Evolutionary conservation across 1,140 invertebrate genomes (phyloP), one percentile per base, ranked within the genome.

Genomic region (Trachymyrmex septentrionalis): DNA sequence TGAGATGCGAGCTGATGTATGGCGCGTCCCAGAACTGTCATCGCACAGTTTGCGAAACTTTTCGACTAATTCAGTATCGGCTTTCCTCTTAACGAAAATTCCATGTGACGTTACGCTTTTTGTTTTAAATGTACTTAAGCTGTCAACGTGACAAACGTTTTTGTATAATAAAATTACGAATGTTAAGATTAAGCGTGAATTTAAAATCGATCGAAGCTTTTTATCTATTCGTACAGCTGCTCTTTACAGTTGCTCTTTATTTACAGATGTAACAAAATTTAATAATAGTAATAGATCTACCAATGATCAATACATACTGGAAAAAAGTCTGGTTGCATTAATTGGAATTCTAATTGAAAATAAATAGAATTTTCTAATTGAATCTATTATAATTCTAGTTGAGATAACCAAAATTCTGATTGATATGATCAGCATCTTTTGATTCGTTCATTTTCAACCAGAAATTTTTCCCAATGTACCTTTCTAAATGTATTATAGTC

Each of bases 1-100:
- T 50, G 21, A 72, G 16, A 69, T 10, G 63, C 2, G 48, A 57
- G 30, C 7, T 55, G 64, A 81, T 71, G 44, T 38, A 34, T 24
- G 48, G 24, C 10, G 24, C 63, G 76, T 71, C n/a, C 63, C n/a
- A 21, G 21, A 57, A 80, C n/a, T 81, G 48, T 81, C 66, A 69
- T 16, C 30, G 30, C 48, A 19, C 10, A n/a, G n/a, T 27, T 80
- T 12, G n/a, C 30, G 10, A 27, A 71, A 21, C 48, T 57, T 57
- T 71, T 71, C 50, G 21, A 38, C 24, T 57, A 71, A 81, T 81
- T 71, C 34, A 30, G 34, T 76, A 44, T 59, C 10, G 24, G 19
- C n/a, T 21, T 59, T 72, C 21, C 30, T 19, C 53, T 24, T 30
- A 55, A 34, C 12, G 44, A 4, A 69, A 80, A 50, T 80, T 80